phyloP scores from a whole-genome alignment of 2,888 invertebrate species.

The Eristalinus aeneus region DNA sequence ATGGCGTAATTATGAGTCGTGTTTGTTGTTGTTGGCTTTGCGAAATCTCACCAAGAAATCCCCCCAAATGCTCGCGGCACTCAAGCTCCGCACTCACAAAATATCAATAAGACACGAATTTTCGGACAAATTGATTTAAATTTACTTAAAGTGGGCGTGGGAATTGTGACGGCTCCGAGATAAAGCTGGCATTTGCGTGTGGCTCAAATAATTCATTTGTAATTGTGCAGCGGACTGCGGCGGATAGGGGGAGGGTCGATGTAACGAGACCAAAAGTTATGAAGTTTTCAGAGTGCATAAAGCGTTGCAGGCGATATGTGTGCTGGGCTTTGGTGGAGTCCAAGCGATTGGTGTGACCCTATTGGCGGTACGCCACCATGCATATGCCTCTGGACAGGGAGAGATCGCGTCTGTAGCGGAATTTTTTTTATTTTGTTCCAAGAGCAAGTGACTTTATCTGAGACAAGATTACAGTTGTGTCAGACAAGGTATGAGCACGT shows the following conservation, averaged over 20 bases:
- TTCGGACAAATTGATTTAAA: constrained; percentile 69
- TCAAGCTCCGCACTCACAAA: constrained; percentile 41
- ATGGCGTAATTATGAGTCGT: constrained; percentile 56
- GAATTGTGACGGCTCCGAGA: constrained; percentile 67
- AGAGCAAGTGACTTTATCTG: neutral
- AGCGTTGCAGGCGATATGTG: constrained; percentile 17
- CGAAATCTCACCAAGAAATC: neutral
- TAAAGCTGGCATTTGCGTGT: constrained; percentile 65
- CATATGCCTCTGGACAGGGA: neutral
- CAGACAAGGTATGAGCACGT: neutral
- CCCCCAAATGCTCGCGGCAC: constrained; percentile 33
- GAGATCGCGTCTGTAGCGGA: neutral
- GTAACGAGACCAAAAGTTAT: constrained; percentile 57
- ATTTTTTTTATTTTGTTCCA: neutral
- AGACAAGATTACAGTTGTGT: neutral
- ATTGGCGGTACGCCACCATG: constrained; percentile 1
- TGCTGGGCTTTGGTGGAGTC: constrained; percentile 11
- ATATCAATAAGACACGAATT: constrained; percentile 66
- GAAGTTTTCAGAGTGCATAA: constrained; percentile 13
- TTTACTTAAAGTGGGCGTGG: constrained; percentile 67
- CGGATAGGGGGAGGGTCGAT: constrained; percentile 7
- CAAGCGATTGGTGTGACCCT: constrained; percentile 7
- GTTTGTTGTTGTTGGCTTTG: constrained; percentile 13
- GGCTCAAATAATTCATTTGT: constrained; percentile 56
- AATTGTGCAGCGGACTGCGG: constrained; percentile 39